Evolutionary conservation across 2,113 vertebrate genomes (phyloP).

Genomic region (Bambusicola thoracicus): DNA sequence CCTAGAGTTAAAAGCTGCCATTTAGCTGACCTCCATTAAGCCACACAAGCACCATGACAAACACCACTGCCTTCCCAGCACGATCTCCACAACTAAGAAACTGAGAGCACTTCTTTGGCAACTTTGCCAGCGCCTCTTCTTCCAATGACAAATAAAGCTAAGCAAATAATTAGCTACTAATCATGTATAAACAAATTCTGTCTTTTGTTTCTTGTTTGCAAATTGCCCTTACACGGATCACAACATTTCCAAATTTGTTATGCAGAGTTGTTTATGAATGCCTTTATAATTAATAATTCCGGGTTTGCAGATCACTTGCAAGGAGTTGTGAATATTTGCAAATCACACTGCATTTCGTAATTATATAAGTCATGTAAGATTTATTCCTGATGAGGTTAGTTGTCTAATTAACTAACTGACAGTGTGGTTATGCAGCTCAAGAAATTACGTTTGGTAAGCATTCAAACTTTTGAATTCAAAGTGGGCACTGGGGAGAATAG

Average conservation of each 20-base stretch:
- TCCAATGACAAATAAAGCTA: neutral
- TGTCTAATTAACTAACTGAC: constrained; percentile 30
- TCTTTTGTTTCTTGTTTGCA: constrained; percentile 54
- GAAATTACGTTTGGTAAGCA: neutral
- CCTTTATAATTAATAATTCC: constrained; percentile 46
- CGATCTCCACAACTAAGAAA: neutral
- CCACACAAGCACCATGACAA: neutral
- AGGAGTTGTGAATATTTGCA: neutral
- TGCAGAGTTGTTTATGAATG: constrained; percentile 50
- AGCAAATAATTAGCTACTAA: constrained; percentile 40
- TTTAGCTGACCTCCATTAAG: neutral
- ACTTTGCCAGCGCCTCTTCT: neutral
- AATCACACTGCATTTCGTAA: constrained; percentile 30
- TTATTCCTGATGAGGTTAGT: constrained; percentile 31
- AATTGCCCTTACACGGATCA: constrained; percentile 21
- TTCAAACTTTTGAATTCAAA: constrained; percentile 22
- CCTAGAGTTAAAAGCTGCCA: neutral
- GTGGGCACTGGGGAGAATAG: neutral
- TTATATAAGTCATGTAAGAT: constrained; percentile 21
- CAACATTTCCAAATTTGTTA: constrained; percentile 32
- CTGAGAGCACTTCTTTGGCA: neutral
- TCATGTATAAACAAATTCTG: constrained; percentile 22
- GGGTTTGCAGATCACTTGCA: constrained; percentile 27
- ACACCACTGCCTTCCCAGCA: neutral
- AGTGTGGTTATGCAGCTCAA: neutral